Evolutionary conservation across 2,888 invertebrate species (phyloP), one percentile per base, ranked within the genome.

Genomic region (Tridacna gigas): DNA sequence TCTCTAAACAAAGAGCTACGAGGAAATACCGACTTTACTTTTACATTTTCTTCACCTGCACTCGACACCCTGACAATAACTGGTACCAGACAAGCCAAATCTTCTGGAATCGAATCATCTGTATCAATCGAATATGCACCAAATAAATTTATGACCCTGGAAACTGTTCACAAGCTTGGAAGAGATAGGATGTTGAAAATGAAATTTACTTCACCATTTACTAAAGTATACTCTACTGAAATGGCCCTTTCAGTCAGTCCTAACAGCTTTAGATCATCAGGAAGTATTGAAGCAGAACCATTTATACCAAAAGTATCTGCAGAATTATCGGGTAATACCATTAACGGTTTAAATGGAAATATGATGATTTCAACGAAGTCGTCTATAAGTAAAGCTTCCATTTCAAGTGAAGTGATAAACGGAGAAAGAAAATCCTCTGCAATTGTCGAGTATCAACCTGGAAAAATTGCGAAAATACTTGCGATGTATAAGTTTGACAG

Each of bases 1-100:
- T 81, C 81, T 0, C 61, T 66, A 22, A 37, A 74, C 60, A 76
- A 48, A 47, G 69, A 73, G 20, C n/a, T 26, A 15, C 75, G 71
- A 45, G 79, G 69, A 22, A 73, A 80, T 45, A 80, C 80, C 7
- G 80, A 80, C 26, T 45, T 77, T 18, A 73, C 78, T 25, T 0
- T 88, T 12, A 81, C 79, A 51, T n/a, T 87, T 11, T 56, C 77
- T n/a, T 22, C 76, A 37, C 79, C 84, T 26, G 74, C 77, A 25
- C 74, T 78, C n/a, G 82, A 83, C 25, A 51, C 84, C 28, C 66
- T 89, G 5, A 83, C 25, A 5, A 5, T 89, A 25, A 74, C 65
- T 13, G 71, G 85, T 22, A 63, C 37, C 5, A 76, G 79, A 66
- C 22, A 0, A 12, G 13, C 28, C n/a, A 69, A n/a, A 26, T 37